phyloP scores from a whole-genome alignment of 2,113 vertebrate genomes.

The Charina bottae region DNA sequence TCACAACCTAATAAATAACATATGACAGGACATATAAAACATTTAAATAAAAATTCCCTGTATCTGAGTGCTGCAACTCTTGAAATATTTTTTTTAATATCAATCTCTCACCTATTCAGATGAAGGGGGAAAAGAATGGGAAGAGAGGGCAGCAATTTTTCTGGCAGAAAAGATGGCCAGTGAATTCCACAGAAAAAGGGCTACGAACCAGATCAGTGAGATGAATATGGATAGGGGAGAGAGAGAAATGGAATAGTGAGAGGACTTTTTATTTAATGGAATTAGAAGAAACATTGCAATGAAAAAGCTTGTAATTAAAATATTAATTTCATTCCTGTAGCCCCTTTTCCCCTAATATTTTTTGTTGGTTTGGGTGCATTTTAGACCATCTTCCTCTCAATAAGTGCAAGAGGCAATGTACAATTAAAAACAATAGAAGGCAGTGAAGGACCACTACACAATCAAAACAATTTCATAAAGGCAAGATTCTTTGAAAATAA shows the following conservation, averaged over 20 bases:
- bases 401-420: neutral
- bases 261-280: neutral
- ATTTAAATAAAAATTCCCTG: constrained; percentile 78
- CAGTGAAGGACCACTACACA: neutral
- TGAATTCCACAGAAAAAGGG: constrained; percentile 46
- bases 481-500: neutral
- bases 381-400: neutral
- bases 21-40: constrained; percentile 83
- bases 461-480: neutral
- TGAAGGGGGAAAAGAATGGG: constrained; percentile 35
- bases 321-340: neutral
- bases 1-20: constrained; percentile 86
- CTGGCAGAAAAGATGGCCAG: constrained; percentile 34
- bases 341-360: neutral
- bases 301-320: constrained; percentile 21
- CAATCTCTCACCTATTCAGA: constrained; percentile 68
- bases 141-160: neutral
- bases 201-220: constrained; percentile 3
- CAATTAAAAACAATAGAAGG: neutral
- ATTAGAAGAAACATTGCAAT: neutral
- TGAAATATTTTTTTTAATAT: constrained; percentile 71
- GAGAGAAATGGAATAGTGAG: neutral
- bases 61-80: constrained; percentile 74
- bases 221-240: neutral
- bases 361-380: neutral